phyloP scores from a whole-genome alignment of 2,797 vertebrate genomes.

The Anableps anableps region DNA sequence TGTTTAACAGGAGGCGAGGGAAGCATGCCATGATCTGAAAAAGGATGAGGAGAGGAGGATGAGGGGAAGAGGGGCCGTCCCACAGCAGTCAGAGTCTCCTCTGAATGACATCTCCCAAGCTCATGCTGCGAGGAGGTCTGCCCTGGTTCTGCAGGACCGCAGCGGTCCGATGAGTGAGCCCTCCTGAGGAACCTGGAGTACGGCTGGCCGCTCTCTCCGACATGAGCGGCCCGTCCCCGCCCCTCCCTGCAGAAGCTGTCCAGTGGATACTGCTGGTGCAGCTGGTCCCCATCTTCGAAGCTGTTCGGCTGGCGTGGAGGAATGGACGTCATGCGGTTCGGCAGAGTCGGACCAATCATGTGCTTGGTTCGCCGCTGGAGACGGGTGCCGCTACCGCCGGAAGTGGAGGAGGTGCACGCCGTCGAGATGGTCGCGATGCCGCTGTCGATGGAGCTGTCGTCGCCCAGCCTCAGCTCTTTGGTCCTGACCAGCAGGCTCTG shows the following conservation, averaged over 20 bases:
- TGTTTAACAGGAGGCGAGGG: conserved; percentile 87
- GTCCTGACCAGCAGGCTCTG: conserved; percentile 77
- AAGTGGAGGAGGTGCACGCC: conserved; percentile 83
- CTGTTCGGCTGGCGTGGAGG: conserved; percentile 73
- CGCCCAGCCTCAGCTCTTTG: conserved; percentile 84
- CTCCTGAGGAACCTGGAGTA: conserved; percentile 91
- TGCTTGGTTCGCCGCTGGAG: conserved; percentile 88
- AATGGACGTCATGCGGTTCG: conserved; percentile 87
- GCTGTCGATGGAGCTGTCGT: conserved; percentile 94
- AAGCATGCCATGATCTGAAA: conserved; percentile 80
- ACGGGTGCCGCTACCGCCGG: conserved; percentile 83
- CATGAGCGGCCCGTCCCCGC: conserved; percentile 72
- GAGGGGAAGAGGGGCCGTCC: conserved; percentile 73
- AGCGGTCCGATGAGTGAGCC: conserved; percentile 93
- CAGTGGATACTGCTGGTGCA: conserved; percentile 71
- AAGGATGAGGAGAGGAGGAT: conserved; percentile 73
- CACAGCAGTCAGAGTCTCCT: conserved; percentile 84
- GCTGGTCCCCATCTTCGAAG: conserved; percentile 78
- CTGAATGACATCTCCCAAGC: conserved; percentile 88
- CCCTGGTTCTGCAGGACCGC: conserved; percentile 66
- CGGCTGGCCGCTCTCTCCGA: conserved; percentile 78
- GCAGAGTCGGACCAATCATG: conserved; percentile 87
- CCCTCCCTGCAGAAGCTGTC: conserved; percentile 72
- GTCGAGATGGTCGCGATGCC: conserved; percentile 97
- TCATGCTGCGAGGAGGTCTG: conserved; percentile 49